Percentiles rank a stretch among this genome's conserved stretches.
Evolutionary conservation across 2,113 vertebrate genomes (phyloP).

Genomic region (Speoplatyrhinus poulsoni): DNA sequence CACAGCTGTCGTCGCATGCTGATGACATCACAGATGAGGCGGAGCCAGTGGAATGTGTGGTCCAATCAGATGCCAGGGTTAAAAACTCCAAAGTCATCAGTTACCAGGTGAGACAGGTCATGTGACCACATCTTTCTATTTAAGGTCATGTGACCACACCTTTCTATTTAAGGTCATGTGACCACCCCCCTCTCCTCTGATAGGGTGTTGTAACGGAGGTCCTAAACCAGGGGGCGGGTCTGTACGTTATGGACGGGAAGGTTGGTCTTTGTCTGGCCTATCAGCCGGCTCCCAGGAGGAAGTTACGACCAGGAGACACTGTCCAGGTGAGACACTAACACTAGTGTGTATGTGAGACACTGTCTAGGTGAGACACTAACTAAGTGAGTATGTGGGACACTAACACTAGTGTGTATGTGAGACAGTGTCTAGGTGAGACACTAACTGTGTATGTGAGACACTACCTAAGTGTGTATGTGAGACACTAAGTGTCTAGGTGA

Average conservation of each 20-base stretch:
- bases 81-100: slow-evolving; percentile 78
- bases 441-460: too few species aligned
- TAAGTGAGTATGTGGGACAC: too few species aligned
- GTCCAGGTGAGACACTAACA: slow-evolving; percentile 74
- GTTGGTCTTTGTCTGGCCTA: slow-evolving; percentile 85
- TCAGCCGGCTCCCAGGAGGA: slow-evolving; percentile 75
- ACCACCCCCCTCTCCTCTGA: slow-evolving; percentile 37
- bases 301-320: slow-evolving; percentile 75
- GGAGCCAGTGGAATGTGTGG: slow-evolving; percentile 3
- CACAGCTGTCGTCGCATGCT: neutral
- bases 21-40: slow-evolving; percentile 17
- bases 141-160: too few species aligned
- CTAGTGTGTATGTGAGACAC: too few species aligned
- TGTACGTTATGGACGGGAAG: slow-evolving; percentile 83
- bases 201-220: slow-evolving; percentile 83
- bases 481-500: too few species aligned
- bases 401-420: too few species aligned
- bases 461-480: too few species aligned
- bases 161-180: neutral
- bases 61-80: slow-evolving; percentile 34
- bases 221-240: slow-evolving; percentile 79
- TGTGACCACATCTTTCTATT: too few species aligned
- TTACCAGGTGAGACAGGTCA: slow-evolving; percentile 75
- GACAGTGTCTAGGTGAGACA: too few species aligned
- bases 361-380: too few species aligned